Base-by-base conservation (phyloP, 1,140 invertebrate species). In the Globodera ellingtonae region DNA sequence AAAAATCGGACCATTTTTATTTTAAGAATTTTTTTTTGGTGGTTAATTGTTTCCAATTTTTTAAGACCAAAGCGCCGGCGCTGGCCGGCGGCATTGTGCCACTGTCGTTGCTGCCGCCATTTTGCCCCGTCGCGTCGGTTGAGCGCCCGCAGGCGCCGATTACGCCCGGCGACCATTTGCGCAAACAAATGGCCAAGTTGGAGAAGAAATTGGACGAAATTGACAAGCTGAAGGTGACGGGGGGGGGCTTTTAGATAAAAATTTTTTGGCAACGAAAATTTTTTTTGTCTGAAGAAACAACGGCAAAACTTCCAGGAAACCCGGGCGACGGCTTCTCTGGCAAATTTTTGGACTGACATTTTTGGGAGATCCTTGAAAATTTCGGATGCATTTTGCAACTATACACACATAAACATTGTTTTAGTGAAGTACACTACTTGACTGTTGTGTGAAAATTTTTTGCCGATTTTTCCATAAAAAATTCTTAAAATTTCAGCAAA, bases 121-220 rank as follows among this genome's bases (percentile, higher is more conserved):
- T n/a, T 62, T 15, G 13, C 13, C 56, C 56, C 10, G 13, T 62
- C 21, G 48, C 56, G 8, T 70, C 82, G 9, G 71, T 79, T 6
- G 72, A 73, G 18, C n/a, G 56, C 3, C 46, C 66, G 35, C 81
- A 85, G 62, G 85, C 82, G 4, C 71, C 77, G 15, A 86, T 87
- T 35, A 87, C 86, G 46, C 84, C 83, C 4, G 65, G 80, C 52
- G 86, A 87, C 80, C 85, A 88, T 71, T 72, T 88, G 50, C 69
- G 84, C 62, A 88, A 87, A 72, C 86, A 87, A 71, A 83, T 88
- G 10, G 21, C 67, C 15, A 83, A 80, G 59, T 46, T 83, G 35
- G 74, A 80, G 46, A 88, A 87, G 82, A 88, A 87, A 66, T 8
- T 87, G 5, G 81, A 88, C 8, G 87, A 88, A 15, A 87, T 87